phyloP scores from a whole-genome alignment of 2,113 vertebrate species.

The Leptosomus discolor region DNA sequence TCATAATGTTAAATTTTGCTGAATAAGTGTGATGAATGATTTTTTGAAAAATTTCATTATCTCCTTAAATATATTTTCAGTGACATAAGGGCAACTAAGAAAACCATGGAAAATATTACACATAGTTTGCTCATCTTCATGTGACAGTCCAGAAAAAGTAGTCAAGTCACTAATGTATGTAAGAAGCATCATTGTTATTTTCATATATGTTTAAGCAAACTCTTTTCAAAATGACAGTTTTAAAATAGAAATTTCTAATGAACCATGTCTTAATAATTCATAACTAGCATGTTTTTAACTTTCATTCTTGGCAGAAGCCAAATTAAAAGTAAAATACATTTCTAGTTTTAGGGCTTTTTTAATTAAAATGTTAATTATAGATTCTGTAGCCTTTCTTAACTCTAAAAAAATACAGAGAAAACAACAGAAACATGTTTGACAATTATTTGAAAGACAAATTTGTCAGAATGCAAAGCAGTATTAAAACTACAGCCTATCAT shows the following conservation, averaged over 20 bases:
- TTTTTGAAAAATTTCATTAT: background rate
- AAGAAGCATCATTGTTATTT: background rate
- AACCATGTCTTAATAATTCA: background rate
- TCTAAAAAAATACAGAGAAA: background rate
- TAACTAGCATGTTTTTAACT: background rate
- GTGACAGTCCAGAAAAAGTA: background rate
- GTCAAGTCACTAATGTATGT: background rate
- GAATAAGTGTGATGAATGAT: background rate
- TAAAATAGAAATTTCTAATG: background rate
- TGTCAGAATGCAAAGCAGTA: background rate
- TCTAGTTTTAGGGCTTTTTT: background rate
- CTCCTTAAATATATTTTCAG: background rate
- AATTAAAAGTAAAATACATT: background rate
- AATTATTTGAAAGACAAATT: background rate
- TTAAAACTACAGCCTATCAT: background rate
- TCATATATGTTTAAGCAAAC: background rate
- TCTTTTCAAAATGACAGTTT: background rate
- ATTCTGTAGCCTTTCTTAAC: background rate
- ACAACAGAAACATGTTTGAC: background rate
- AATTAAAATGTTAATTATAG: background rate
- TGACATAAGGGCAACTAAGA: background rate
- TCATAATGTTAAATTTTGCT: background rate
- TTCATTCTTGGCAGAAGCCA: background rate
- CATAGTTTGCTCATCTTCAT: background rate
- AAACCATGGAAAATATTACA: background rate